Evolutionary conservation across 2,888 invertebrate species (phyloP), one percentile per base, ranked within the genome.

Genomic region (Anoplius nigerrimus): DNA sequence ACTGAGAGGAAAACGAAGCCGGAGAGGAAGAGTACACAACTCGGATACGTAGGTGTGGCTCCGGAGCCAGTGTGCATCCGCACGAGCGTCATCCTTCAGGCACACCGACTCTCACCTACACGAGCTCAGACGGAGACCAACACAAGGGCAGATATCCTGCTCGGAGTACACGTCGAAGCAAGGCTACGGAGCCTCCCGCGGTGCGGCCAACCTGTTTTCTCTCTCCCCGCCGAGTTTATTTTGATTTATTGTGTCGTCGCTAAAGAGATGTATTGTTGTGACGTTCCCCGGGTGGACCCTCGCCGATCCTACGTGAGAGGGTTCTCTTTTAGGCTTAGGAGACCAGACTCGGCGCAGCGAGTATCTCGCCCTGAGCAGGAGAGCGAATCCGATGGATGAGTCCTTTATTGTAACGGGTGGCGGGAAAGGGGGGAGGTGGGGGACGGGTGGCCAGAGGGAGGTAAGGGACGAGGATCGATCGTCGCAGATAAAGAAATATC

Each of bases 201-300:
- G 84, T 76, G 82, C 73, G 74, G 77, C 79, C 83, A 86, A 85
- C 86, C 86, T 86, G 85, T 84, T 85, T 81, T 69, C 78, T 74
- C 78, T 74, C 75, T 61, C 77, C 71, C 73, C 73, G 68, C 72
- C 78, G 76, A 81, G 81, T 84, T 86, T 85, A 85, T 86, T 85
- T 85, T 84, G 82, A 86, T 86, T 86, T 84, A 86, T 85, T 79
- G 83, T 83, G 82, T 84, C 84, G 81, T 80, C 83, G 82, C 83
- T 85, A 85, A 86, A 85, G 83, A 84, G 83, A 85, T 84, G 82
- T 83, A 85, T 86, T 85, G 84, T 86, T 85, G 81, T 83, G 85
- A 85, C 85, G 79, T 83, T 80, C 69, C 75, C 64, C 58, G 64
- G 46, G 48, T 48, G 60, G 68, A 75, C 71, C 77, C 77, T 75